Evolutionary conservation across 2,888 invertebrate species (phyloP), one percentile per base, ranked within the genome.

Genomic region (Trissonchulus sp.): DNA sequence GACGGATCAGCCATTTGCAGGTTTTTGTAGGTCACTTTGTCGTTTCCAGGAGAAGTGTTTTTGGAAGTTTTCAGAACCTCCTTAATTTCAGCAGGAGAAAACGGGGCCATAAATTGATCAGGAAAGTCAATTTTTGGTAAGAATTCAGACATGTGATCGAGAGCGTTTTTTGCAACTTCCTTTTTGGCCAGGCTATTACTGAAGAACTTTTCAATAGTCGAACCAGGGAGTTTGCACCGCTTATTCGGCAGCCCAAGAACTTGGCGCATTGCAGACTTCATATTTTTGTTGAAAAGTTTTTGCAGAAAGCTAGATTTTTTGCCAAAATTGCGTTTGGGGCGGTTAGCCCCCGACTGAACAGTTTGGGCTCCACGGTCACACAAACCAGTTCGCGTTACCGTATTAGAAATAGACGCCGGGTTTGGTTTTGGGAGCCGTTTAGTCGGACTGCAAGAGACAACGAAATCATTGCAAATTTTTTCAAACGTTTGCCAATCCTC

Each of bases 41-140:
- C 73, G 18, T 2, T 1, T n/a, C 73, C 73, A 1, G 73, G 73
- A 1, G 73, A 62, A 1, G 73, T 63, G 36, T 73, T 73, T 3
- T 48, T 48, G 23, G 48, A 8, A 15, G 8, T 8, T 48, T 48
- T 48, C 8, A 48, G 48, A 8, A 48, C 48, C 23, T 8, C 48
- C 8, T 15, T 48, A 8, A 48, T 23, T 23, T 48, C 48, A 8
- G 8, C 8, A 48, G 48, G 48, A 23, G 48, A 15, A 23, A 48
- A 48, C 23, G 8, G 8, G 8, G 8, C 23, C 48, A 48, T 48
- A 23, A 48, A 48, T 8, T 8, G 8, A 23, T 48, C 48, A 48
- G 48, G 48, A n/a, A n/a, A n/a, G n/a, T n/a, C n/a, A n/a, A n/a
- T n/a, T n/a, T n/a, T n/a, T n/a, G n/a, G n/a, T n/a, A n/a, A n/a